These are phyloP conservation scores for Stomatorhinus ivindoensis DNA, from an alignment of 2,113 vertebrate genomes.

Conservation along the genomic window DNA sequence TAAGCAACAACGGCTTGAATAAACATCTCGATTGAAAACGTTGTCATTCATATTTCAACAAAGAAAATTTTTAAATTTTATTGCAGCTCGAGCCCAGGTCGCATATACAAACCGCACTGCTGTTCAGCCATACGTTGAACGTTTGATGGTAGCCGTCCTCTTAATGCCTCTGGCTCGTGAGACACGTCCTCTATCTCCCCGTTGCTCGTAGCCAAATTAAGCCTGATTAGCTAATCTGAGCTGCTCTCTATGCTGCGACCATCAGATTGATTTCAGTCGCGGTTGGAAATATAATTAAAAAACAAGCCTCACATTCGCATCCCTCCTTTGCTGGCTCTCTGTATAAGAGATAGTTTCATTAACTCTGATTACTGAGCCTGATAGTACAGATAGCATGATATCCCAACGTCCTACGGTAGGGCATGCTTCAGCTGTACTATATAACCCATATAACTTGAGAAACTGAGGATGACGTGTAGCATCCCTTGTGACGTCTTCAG, in stretches of 20 bases:
- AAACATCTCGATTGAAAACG: background rate
- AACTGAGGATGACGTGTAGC: background rate
- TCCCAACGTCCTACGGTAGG: background rate
- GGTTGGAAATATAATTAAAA: background rate
- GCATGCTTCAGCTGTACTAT: background rate
- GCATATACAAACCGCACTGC: background rate
- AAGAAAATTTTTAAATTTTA: background rate
- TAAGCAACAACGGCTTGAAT: background rate
- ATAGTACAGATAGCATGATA: background rate
- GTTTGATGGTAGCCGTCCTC: background rate
- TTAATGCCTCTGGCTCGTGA: background rate
- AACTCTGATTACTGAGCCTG: conserved; percentile 13
- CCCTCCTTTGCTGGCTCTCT: background rate
- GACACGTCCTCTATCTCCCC: background rate
- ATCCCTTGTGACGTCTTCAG: background rate
- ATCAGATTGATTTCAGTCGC: background rate
- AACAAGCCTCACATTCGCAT: background rate
- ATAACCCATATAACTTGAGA: background rate
- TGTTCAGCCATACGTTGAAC: background rate
- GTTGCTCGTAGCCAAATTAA: background rate
- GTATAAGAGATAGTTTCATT: background rate
- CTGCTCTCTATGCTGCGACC: background rate
- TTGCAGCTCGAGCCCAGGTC: background rate
- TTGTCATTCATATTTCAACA: background rate
- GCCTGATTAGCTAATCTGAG: background rate